These are phyloP conservation scores for Papilio gigon DNA, from an alignment of 2,888 invertebrate genomes.

Conservation along the genomic window DNA sequence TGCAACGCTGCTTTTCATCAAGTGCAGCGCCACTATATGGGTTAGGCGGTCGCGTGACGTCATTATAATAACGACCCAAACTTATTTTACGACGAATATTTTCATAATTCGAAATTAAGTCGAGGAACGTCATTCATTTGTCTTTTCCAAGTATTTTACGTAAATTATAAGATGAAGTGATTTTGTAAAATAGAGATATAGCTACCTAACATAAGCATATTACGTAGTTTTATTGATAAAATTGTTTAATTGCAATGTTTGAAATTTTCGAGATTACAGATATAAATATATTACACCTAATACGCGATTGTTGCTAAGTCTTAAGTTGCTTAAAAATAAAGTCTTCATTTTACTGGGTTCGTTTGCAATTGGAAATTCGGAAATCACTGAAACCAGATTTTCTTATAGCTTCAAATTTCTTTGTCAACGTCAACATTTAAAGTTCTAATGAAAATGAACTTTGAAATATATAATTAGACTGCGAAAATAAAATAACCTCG, in stretches of 20 bases:
- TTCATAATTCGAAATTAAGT: background rate
- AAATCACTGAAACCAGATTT: background rate
- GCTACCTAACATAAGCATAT: too few species aligned
- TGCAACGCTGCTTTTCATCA: slow-evolving; percentile 17
- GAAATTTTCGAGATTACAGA: too few species aligned
- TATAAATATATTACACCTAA: too few species aligned
- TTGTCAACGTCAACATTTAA: background rate
- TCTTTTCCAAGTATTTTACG: too few species aligned
- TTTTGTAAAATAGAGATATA: too few species aligned
- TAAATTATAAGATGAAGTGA: too few species aligned
- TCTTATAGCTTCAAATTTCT: background rate
- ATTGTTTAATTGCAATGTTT: too few species aligned
- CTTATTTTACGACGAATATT: background rate
- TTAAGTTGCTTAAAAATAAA: too few species aligned
- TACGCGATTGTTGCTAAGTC: too few species aligned
- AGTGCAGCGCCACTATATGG: background rate
- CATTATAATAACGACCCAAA: background rate
- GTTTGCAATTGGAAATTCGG: background rate
- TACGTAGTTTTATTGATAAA: too few species aligned
- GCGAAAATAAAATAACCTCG: slow-evolving; percentile 8
- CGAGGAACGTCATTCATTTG: too few species aligned
- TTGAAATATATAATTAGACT: slow-evolving; percentile 1
- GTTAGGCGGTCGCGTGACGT: slow-evolving; percentile 1
- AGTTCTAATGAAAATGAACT: background rate
- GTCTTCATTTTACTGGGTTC: background rate